Evolutionary conservation across 2,888 invertebrate genomes (phyloP), one percentile per base, ranked within the genome.

Genomic region (Pheosia gnoma): DNA sequence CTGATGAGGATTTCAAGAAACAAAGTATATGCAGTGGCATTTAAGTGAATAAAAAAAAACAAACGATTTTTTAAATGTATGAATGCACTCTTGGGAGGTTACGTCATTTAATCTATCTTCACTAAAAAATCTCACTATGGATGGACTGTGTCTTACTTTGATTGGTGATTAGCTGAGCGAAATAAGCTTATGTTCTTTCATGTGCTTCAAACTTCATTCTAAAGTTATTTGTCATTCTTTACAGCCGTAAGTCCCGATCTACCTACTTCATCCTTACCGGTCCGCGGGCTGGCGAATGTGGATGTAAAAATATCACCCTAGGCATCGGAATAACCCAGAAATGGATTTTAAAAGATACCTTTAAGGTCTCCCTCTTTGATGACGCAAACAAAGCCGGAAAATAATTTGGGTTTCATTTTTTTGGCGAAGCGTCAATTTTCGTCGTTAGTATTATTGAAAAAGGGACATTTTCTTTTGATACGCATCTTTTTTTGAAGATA

Each of bases 371-470:
- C 75, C 74, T 78, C 78, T 87, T 85, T 85, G 82, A 85, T 79
- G 80, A 80, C 61, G 70, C 83, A 86, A 85, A 86, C 84, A 86
- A 86, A 83, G 76, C 79, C 74, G 70, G 75, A 83, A 81, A 80
- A 85, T 85, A 82, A 86, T 84, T 84, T 78, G 78, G 78, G 77
- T 79, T 77, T 72, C 72, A 77, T 78, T 78, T 67, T 63, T 66
- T 55, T 59, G 70, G 70, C 73, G 66, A 65, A 76, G 72, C 77
- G 74, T 73, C 73, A 79, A 79, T 79, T 80, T 80, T 77, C 74
- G 61, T 82, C 79, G 75, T 81, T 79, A 81, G 74, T 72, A 70
- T 75, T 81, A 80, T 82, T 79, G 76, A 67, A 68, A 78, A 77
- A 80, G 79, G 69, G 75, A 76, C 79, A 79, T 78, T 79, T 78